Evolutionary conservation across 1,140 invertebrate genomes (phyloP).

Genomic region (Sinonovacula constricta): DNA sequence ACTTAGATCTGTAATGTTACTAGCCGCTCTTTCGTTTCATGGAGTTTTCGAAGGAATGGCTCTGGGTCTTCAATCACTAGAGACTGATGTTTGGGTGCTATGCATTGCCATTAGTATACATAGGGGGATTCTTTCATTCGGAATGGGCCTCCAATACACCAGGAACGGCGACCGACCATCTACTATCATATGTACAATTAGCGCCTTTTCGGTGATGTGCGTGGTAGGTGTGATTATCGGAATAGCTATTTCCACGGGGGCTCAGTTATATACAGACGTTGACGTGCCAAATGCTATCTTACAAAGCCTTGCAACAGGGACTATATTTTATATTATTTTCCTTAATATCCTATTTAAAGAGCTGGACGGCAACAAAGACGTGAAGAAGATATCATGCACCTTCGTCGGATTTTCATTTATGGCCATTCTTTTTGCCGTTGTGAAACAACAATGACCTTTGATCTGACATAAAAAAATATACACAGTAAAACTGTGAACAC

Average conservation of each 20-base stretch:
- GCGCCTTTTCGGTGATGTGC: slow-evolving; percentile 84
- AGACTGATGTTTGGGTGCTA: slow-evolving; percentile 71
- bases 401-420: slow-evolving; percentile 74
- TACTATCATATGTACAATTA: slow-evolving; percentile 72
- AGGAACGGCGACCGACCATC: slow-evolving; percentile 81
- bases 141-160: slow-evolving; percentile 70
- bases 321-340: slow-evolving; percentile 94
- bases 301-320: slow-evolving; percentile 89
- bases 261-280: slow-evolving; percentile 71
- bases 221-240: slow-evolving; percentile 83
- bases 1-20: slow-evolving; percentile 81
- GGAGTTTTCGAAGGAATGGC: slow-evolving; percentile 94
- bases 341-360: slow-evolving; percentile 90
- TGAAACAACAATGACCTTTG: no score
- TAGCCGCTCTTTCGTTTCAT: slow-evolving; percentile 92
- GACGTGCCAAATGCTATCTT: slow-evolving; percentile 80
- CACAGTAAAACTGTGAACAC: no score
- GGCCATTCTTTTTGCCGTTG: slow-evolving; percentile 71
- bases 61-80: slow-evolving; percentile 84
- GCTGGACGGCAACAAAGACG: slow-evolving; percentile 71
- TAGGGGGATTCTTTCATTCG: slow-evolving; percentile 69
- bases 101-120: slow-evolving; percentile 72
- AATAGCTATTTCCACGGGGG: slow-evolving; percentile 79
- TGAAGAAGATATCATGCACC: slow-evolving; percentile 71
- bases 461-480: no score